Evolutionary conservation across 1,140 invertebrate species (phyloP), one percentile per base, ranked within the genome.

Genomic region (Rhagoletis pomonella): DNA sequence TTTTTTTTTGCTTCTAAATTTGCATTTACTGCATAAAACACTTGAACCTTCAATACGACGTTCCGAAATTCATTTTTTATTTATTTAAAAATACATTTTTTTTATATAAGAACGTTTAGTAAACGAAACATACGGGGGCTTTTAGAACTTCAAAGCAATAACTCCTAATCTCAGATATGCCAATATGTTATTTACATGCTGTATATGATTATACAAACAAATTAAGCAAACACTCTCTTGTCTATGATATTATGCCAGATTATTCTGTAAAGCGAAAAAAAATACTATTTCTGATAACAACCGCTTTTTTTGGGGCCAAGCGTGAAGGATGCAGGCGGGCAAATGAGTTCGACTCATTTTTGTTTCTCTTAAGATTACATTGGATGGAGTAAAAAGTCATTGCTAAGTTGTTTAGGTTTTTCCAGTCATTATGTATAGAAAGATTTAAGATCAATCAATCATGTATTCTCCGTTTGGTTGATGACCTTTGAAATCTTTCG

Each of bases 101-200:
- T 67, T 67, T 67, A 29, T 39, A 29, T 29, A 62, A 62, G 60
- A 14, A 10, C 29, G 39, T 39, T 29, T 1, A 67, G 64, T 10
- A 67, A 67, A 9, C n/a, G 39, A 9, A 67, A 4, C 17, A 62
- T 62, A 55, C 47, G 50, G 47, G n/a, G 73, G 47, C 6, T 81
- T 81, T 81, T 29, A 29, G 55, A 50, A 29, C 9, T 55, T 81
- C 47, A 81, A 81, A 55, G n/a, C n/a, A 19, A 55, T 29, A 55
- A 73, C 67, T 73, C 47, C 47, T 55, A 19, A 50, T 55, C 73
- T 81, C 73, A 81, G 73, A 81, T 81, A 81, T 81, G 73, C 73
- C 73, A 58, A 81, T 55, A 55, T 42, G 1, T 67, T 29, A 29
- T 29, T 29, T 29, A 29, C 29, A 29, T 29, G 29, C 29, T 29